These are phyloP conservation scores for Elephas maximus DNA, from an alignment of 2,113 vertebrate species.

Conservation along the genomic window DNA sequence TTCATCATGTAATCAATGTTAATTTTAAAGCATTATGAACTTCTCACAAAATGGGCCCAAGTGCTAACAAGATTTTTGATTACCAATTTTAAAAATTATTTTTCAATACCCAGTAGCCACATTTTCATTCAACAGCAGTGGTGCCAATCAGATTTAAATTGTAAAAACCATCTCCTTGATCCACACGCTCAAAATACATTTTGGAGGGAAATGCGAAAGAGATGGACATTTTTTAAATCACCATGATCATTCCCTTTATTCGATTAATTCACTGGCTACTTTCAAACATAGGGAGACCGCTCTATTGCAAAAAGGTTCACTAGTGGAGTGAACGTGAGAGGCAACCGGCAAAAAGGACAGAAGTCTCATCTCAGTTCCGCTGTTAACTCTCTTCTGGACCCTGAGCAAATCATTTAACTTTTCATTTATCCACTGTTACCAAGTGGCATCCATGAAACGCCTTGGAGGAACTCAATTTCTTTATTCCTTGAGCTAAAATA, in stretches of 20 bases:
- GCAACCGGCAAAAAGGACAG: neutral
- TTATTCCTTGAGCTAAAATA: conserved; percentile 57
- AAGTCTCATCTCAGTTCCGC: neutral
- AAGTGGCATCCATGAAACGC: neutral
- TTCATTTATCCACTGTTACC: conserved; percentile 49
- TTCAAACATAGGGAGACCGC: neutral
- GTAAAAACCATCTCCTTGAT: conserved; percentile 9
- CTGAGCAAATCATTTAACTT: neutral
- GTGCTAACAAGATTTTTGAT: conserved; percentile 81
- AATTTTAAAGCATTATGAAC: conserved; percentile 85
- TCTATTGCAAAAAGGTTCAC: neutral
- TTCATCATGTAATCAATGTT: conserved; percentile 87
- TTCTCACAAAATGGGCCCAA: conserved; percentile 83
- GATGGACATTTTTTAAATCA: conserved; percentile 24
- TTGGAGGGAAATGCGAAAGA: neutral
- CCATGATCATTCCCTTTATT: conserved; percentile 24
- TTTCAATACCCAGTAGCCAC: conserved; percentile 72
- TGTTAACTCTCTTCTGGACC: neutral
- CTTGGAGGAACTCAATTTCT: conserved; percentile 6
- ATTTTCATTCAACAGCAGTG: conserved; percentile 75
- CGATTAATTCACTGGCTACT: conserved; percentile 22
- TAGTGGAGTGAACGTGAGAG: conserved; percentile 16
- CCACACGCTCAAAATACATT: conserved; percentile 46
- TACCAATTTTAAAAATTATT: conserved; percentile 81
- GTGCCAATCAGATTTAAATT: conserved; percentile 40